Base-by-base conservation (phyloP, 2,113 vertebrate genomes). In the Dissostichus mawsoni region DNA sequence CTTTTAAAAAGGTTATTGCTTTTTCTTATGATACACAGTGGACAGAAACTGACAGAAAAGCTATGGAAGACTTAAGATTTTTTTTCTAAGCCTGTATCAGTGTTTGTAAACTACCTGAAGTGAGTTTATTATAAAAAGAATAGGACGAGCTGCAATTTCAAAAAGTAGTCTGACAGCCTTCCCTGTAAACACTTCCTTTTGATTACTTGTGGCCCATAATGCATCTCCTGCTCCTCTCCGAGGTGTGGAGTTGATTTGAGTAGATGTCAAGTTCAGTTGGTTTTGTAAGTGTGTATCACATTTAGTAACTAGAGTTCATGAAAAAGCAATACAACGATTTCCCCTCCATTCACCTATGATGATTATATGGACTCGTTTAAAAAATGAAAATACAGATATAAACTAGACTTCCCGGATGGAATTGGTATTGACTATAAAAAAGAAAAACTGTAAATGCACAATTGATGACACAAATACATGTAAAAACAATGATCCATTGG, bases 81-180 rank as follows among this genome's bases (percentile, higher is more conserved):
- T 79, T 79, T 86, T 89, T 90, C 76, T 89, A 90, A 90, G 90
- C 90, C 93, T 92, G 90, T 89, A 94, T 94, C 95, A 96, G 95
- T 96, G 95, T 96, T 96, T 83, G 94, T 94, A 94, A 95, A 96
- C 95, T 96, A 96, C 95, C 95, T 95, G 94, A 96, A 95, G 92
- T 90, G 91, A 92, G 89, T 94, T 90, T 90, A 86, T 92, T 93
- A 91, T 82, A 92, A 93, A 92, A 92, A 81, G 88, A 93, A 90
- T 80, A 94, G 91, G 91, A 92, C 76, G 78, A 92, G 93, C 93
- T 95, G 94, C 87, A 92, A 93, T 93, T 94, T 94, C 84, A 91
- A 93, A 94, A 95, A 95, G 93, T 94, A 94, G 94, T 95, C 94
- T 85, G 86, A 94, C 93, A 94, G 91, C 93, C 87, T 91, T 92